A percentile compares a stretch with the other conserved stretches of the same genome.
Conservation (phyloP, 2,113 vertebrate species). For the Nipponia nippon region DNA sequence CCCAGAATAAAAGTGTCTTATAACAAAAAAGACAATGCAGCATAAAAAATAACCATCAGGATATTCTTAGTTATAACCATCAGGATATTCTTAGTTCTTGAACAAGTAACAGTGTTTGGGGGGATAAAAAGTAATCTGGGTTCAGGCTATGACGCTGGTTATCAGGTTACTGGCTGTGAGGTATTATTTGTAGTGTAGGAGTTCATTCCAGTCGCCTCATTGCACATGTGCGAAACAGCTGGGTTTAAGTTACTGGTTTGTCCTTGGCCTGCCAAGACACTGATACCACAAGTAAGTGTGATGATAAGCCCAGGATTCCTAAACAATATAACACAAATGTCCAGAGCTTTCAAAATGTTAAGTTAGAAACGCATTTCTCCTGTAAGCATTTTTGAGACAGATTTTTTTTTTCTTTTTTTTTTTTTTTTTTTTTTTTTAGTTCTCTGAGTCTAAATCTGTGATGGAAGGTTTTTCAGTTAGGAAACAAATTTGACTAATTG, state of each 20-base stretch:
- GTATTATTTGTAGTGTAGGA: neutral
- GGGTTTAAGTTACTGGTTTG: neutral
- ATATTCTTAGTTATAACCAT: neutral
- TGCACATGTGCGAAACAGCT: neutral
- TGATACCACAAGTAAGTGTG: neutral
- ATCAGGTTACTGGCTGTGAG: neutral
- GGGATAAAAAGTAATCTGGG: neutral
- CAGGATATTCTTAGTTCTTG: neutral
- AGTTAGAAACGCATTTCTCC: neutral
- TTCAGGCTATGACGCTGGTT: neutral
- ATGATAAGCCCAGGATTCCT: neutral
- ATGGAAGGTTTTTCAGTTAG: neutral
- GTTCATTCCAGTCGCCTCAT: neutral
- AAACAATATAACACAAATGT: neutral
- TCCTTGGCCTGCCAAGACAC: neutral
- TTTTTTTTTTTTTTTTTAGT: neutral
- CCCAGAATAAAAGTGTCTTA: neutral
- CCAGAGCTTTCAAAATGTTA: neutral
- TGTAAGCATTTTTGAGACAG: neutral
- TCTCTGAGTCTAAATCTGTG: neutral
- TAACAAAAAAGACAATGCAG: neutral
- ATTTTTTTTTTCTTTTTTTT: neutral
- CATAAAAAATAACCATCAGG: neutral
- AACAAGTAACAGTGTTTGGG: neutral
- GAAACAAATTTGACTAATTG: neutral